Percentiles rank a stretch among this genome's conserved stretches.
These are phyloP conservation scores for Sphaeramia orbicularis DNA, from an alignment of 2,797 vertebrate genomes.

Conservation along the genomic window DNA sequence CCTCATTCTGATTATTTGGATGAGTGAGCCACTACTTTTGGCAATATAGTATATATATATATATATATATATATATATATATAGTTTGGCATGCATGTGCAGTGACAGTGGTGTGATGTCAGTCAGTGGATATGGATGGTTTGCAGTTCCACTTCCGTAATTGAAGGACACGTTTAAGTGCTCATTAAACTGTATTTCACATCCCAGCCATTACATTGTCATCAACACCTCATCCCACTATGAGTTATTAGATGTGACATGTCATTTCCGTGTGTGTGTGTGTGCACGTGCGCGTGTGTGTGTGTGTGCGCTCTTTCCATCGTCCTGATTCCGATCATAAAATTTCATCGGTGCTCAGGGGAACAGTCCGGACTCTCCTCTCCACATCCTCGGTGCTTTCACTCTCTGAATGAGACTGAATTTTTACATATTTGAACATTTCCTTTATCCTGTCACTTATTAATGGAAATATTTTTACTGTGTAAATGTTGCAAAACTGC, in stretches of 20 bases:
- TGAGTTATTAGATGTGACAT: constrained; percentile 36
- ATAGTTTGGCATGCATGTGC: too few species aligned
- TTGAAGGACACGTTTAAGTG: constrained; percentile 42
- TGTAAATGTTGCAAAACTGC: too few species aligned
- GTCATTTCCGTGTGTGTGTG: constrained; percentile 10
- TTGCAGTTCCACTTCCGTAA: constrained; percentile 24
- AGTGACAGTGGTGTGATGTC: too few species aligned
- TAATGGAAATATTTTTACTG: background rate
- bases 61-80: too few species aligned
- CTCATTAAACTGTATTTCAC: constrained; percentile 38
- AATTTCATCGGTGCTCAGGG: constrained; percentile 10
- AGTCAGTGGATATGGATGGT: background rate
- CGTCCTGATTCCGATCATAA: constrained; percentile 18
- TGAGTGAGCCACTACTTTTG: too few species aligned
- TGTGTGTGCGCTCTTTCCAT: background rate
- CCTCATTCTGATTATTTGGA: too few species aligned
- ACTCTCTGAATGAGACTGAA: too few species aligned
- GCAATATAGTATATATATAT: too few species aligned
- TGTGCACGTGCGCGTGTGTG: constrained; percentile 22
- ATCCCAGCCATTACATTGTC: constrained; percentile 27
- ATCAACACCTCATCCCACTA: constrained; percentile 10
- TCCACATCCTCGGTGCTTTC: constrained; percentile 16
- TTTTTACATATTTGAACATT: background rate
- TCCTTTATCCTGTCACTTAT: background rate
- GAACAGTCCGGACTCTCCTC: background rate